Conservation (phyloP, 1,140 invertebrate genomes). For the Amyelois transitella region DNA sequence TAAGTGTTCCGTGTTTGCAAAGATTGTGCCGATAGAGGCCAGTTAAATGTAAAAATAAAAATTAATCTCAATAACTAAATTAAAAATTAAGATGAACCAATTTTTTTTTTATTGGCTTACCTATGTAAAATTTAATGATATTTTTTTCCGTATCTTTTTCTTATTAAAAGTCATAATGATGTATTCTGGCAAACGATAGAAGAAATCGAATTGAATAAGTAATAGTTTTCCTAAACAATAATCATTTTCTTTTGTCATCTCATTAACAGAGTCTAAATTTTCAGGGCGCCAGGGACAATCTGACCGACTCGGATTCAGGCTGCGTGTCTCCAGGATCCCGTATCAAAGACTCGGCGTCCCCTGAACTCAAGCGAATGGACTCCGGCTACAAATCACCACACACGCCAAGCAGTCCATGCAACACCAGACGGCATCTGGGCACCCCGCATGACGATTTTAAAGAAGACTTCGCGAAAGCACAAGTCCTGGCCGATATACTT, state of each 20-base stretch:
- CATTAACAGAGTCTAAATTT: conserved; percentile 11
- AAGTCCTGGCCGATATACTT: conserved; percentile 55
- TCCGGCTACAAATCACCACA: conserved; percentile 72
- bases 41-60: too few species aligned
- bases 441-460: conserved; percentile 62
- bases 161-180: too few species aligned
- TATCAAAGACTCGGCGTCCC: conserved; percentile 70
- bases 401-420: conserved; percentile 58
- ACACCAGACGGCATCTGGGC: conserved; percentile 45
- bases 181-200: too few species aligned
- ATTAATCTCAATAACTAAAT: too few species aligned
- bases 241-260: background rate
- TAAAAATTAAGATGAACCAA: too few species aligned
- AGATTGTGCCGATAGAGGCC: background rate
- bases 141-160: too few species aligned
- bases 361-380: conserved; percentile 72
- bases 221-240: too few species aligned
- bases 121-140: too few species aligned
- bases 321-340: conserved; percentile 72
- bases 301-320: conserved; percentile 72
- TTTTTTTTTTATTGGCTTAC: too few species aligned
- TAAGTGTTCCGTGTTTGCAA: background rate
- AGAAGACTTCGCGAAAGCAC: conserved; percentile 63
- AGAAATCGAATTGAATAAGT: too few species aligned
- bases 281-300: conserved; percentile 67